Conservation (phyloP, 2,888 invertebrate genomes). For the Actias luna region DNA sequence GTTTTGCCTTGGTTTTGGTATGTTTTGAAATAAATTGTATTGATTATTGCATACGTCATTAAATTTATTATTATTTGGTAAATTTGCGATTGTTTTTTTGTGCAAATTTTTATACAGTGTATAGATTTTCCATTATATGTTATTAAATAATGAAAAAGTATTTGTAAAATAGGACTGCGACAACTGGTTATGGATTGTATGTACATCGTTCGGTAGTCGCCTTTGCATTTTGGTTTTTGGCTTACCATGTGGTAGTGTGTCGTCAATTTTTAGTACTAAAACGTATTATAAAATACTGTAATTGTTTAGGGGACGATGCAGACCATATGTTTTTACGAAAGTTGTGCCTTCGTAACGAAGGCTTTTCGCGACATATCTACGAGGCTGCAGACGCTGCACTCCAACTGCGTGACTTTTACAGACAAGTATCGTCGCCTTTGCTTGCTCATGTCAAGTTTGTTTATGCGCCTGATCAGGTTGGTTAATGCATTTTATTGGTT, state of each 20-base stretch:
- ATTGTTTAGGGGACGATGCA: slow-evolving; percentile 79
- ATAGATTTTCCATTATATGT: not conserved
- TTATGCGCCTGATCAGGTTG: slow-evolving; percentile 81
- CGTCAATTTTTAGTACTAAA: too few relatives aligned
- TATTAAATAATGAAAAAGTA: too few relatives aligned
- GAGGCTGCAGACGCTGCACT: slow-evolving; percentile 86
- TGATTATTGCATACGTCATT: not conserved
- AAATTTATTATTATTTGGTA: not conserved
- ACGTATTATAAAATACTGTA: not conserved
- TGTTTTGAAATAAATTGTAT: slow-evolving; percentile 23
- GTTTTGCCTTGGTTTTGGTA: slow-evolving; percentile 86
- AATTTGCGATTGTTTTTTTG: not conserved
- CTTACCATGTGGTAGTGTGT: too few relatives aligned
- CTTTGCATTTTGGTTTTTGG: too few relatives aligned
- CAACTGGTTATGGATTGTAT: too few relatives aligned
- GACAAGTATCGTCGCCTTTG: slow-evolving; percentile 85
- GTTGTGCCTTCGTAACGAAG: slow-evolving; percentile 84
- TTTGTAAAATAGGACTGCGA: too few relatives aligned
- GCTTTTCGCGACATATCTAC: slow-evolving; percentile 87
- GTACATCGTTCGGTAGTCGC: too few relatives aligned
- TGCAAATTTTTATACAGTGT: not conserved
- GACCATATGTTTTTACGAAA: slow-evolving; percentile 85
- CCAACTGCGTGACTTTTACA: slow-evolving; percentile 85
- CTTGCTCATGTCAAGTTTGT: slow-evolving; percentile 84
- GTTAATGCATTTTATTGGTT: not conserved